Percentiles rank a stretch among this genome's conserved stretches.
These are phyloP conservation scores for Cantharis nigra DNA, from an alignment of 2,888 invertebrate species.

Conservation along the genomic window DNA sequence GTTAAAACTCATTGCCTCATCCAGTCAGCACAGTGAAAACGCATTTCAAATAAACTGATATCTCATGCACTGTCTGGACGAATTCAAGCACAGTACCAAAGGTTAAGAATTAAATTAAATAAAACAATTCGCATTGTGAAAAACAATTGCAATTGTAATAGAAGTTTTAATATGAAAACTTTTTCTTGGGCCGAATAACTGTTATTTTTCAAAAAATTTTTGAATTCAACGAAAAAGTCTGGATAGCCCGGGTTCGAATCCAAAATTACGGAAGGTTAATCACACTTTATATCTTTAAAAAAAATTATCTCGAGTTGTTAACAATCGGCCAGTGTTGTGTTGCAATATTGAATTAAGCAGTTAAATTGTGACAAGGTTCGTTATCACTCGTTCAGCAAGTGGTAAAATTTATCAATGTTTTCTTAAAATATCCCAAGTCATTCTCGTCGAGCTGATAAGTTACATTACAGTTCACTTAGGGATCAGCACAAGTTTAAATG, in stretches of 20 bases:
- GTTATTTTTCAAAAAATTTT: too few species aligned
- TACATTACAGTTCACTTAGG: background rate
- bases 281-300: background rate
- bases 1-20: too few species aligned
- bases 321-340: background rate
- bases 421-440: background rate
- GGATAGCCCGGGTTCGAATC: background rate
- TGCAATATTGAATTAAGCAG: background rate
- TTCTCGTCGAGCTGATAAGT: background rate
- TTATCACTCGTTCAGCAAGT: background rate
- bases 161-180: too few species aligned
- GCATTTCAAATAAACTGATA: too few species aligned
- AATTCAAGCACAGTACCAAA: too few species aligned
- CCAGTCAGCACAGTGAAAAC: too few species aligned
- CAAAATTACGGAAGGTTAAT: background rate
- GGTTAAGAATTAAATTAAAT: too few species aligned
- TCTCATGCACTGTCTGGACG: too few species aligned
- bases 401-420: slow-evolving; percentile 2
- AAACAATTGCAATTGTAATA: too few species aligned
- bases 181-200: too few species aligned
- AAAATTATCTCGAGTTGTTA: background rate
- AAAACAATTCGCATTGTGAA: too few species aligned
- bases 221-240: too few species aligned
- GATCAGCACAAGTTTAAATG: background rate
- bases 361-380: background rate